A percentile compares a stretch with the other conserved stretches of the same genome.
These are phyloP conservation scores for Biston betularia DNA, from an alignment of 2,888 invertebrate species.

Conservation along the genomic window DNA sequence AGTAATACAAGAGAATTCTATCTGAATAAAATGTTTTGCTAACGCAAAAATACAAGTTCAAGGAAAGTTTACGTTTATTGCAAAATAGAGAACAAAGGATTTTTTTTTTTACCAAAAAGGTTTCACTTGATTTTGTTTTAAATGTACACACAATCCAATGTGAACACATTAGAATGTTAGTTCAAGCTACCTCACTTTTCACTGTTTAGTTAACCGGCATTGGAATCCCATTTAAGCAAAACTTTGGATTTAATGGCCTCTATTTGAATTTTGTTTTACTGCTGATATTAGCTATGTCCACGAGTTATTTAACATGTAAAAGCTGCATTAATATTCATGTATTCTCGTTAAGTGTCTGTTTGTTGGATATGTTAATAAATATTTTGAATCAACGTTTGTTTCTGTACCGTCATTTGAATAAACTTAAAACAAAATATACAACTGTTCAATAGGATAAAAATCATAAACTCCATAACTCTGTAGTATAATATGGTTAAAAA, in stretches of 20 bases:
- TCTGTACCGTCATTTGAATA: slow-evolving; percentile 26
- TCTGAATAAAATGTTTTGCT: background rate
- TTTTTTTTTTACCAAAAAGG: slow-evolving; percentile 57
- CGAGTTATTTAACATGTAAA: slow-evolving; percentile 39
- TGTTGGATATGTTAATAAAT: slow-evolving; percentile 34
- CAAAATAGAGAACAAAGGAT: slow-evolving; percentile 35
- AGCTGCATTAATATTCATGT: slow-evolving; percentile 47
- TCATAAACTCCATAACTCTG: too few species aligned
- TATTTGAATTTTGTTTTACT: slow-evolving; percentile 24
- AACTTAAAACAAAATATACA: slow-evolving; percentile 3
- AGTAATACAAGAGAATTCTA: background rate
- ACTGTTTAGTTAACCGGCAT: slow-evolving; percentile 25
- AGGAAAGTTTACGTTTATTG: background rate
- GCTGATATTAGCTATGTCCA: slow-evolving; percentile 40
- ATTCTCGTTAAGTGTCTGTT: slow-evolving; percentile 39
- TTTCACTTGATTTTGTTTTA: slow-evolving; percentile 59
- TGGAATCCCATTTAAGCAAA: slow-evolving; percentile 1
- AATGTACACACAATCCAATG: slow-evolving; percentile 39
- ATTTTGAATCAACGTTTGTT: slow-evolving; percentile 31
- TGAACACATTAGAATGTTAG: slow-evolving; percentile 71
- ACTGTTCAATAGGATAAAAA: background rate
- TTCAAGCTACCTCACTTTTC: slow-evolving; percentile 41
- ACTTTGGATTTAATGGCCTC: slow-evolving; percentile 18
- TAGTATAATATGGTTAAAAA: too few species aligned
- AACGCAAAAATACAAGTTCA: background rate